Conservation (phyloP, 2,888 invertebrate species). For the Mesoligia furuncula region DNA sequence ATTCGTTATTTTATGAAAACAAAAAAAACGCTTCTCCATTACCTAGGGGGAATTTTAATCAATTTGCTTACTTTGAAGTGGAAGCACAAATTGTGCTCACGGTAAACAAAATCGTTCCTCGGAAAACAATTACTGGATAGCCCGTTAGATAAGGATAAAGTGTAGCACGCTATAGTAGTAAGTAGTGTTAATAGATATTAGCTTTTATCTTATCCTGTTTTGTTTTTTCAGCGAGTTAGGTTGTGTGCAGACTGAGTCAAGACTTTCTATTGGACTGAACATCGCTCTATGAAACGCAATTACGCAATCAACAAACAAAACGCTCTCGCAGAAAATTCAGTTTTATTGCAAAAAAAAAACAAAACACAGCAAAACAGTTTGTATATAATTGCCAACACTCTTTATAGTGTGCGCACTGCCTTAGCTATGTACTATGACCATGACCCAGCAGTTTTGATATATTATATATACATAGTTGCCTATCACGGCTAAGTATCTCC, state of each 20-base stretch:
- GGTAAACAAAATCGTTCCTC: slow-evolving; percentile 52
- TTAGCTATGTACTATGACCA: neutral
- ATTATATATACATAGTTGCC: neutral
- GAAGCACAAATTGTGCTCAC: slow-evolving; percentile 42
- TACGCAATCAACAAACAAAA: neutral
- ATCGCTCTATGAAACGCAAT: neutral
- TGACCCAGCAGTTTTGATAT: neutral
- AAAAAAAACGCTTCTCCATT: slow-evolving; percentile 36
- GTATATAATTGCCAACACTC: neutral
- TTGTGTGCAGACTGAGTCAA: neutral
- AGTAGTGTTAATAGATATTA: slow-evolving; percentile 35
- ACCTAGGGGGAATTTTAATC: slow-evolving; percentile 52
- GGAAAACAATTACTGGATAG: slow-evolving; percentile 51
- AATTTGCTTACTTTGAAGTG: slow-evolving; percentile 34
- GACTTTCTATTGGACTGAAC: neutral
- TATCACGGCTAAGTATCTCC: neutral
- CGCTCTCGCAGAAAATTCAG: neutral
- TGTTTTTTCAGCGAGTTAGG: neutral
- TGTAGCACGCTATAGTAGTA: slow-evolving; percentile 8
- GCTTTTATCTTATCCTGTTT: slow-evolving; percentile 24
- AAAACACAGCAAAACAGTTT: neutral
- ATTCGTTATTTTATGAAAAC: slow-evolving; percentile 17
- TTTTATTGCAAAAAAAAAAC: neutral
- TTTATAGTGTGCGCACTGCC: neutral
- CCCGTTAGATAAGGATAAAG: slow-evolving; percentile 33